Evolutionary conservation across 35 echinoderm and acorn worm genomes (phyloP).

Genomic region (Apostichopus californicus): DNA sequence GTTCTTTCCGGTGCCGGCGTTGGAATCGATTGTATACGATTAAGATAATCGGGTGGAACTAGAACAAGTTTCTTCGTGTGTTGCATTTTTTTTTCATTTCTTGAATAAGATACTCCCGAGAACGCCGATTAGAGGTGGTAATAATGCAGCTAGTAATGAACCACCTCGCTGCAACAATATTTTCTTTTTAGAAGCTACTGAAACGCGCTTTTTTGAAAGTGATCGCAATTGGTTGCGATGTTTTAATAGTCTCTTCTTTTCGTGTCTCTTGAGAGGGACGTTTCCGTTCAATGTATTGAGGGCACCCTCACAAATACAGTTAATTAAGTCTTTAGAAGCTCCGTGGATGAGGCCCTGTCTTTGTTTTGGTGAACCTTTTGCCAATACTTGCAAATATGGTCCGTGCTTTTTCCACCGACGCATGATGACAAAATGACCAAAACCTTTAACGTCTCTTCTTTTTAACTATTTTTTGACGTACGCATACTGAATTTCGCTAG

Average conservation of each 20-base stretch:
- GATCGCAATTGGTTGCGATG: slow-evolving; percentile 12
- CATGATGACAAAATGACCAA: slow-evolving; percentile 7
- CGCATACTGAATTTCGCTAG: background rate
- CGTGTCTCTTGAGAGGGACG: background rate
- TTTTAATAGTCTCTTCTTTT: slow-evolving; percentile 14
- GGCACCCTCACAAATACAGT: slow-evolving; percentile 30
- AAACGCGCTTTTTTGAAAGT: background rate
- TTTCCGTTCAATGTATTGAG: slow-evolving; percentile 47
- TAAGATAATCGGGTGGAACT: background rate
- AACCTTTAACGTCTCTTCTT: background rate
- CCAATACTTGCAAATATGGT: slow-evolving; percentile 2
- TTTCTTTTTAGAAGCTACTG: background rate
- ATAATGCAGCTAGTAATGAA: background rate
- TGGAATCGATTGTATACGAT: background rate
- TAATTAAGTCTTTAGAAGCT: slow-evolving; percentile 14
- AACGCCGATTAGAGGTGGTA: slow-evolving; percentile 32
- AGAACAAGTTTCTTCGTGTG: slow-evolving; percentile 40
- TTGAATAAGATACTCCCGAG: slow-evolving; percentile 27
- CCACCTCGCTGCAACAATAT: background rate
- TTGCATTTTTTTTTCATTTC: background rate
- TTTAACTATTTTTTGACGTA: slow-evolving; percentile 41
- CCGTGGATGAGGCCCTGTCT: slow-evolving; percentile 6
- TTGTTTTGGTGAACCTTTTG: slow-evolving; percentile 31
- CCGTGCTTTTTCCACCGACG: slow-evolving; percentile 21
- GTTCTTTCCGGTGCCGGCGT: slow-evolving; percentile 5